Evolutionary conservation across 2,113 vertebrate species (phyloP).

Genomic region (Grantiella picta): DNA sequence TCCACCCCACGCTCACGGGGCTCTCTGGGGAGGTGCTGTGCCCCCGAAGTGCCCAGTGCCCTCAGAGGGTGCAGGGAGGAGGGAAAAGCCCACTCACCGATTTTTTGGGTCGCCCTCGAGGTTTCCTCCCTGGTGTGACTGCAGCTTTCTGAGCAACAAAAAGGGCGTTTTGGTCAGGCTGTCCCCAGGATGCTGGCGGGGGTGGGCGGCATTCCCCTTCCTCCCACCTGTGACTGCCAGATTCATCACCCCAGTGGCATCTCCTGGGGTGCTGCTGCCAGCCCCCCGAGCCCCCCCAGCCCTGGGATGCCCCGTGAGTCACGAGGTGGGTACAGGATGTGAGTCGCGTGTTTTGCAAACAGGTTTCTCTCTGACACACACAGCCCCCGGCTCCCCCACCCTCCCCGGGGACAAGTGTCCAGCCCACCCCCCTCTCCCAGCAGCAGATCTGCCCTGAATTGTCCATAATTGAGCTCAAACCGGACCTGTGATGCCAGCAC

Average conservation of each 20-base stretch:
- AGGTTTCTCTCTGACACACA: not conserved
- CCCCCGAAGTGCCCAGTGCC: not conserved
- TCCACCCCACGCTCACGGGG: accelerated
- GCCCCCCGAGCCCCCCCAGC: not conserved
- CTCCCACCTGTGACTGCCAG: not conserved
- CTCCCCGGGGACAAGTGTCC: not conserved
- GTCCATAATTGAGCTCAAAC: not conserved
- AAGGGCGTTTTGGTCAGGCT: not conserved
- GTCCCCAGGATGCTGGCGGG: not conserved
- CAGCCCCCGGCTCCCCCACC: accelerated
- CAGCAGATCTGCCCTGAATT: not conserved
- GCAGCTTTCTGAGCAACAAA: conserved; percentile 79
- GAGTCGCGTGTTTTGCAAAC: conserved; percentile 47
- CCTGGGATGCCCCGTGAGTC: conserved; percentile 50
- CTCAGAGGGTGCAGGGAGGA: not conserved
- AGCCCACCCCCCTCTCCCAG: not conserved
- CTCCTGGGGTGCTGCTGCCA: not conserved
- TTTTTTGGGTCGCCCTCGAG: conserved; percentile 95
- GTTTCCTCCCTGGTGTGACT: conserved; percentile 83
- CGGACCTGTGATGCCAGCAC: accelerated
- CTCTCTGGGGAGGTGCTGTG: not conserved
- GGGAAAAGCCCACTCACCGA: conserved; percentile 71
- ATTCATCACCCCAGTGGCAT: conserved; percentile 25
- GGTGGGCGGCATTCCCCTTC: not conserved
- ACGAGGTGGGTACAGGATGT: conserved; percentile 61